A percentile compares a stretch with the other conserved stretches of the same genome.
Evolutionary conservation across 53 echinoderm and acorn worm species (phyloP).

Genomic region (Glandiceps talaboti): DNA sequence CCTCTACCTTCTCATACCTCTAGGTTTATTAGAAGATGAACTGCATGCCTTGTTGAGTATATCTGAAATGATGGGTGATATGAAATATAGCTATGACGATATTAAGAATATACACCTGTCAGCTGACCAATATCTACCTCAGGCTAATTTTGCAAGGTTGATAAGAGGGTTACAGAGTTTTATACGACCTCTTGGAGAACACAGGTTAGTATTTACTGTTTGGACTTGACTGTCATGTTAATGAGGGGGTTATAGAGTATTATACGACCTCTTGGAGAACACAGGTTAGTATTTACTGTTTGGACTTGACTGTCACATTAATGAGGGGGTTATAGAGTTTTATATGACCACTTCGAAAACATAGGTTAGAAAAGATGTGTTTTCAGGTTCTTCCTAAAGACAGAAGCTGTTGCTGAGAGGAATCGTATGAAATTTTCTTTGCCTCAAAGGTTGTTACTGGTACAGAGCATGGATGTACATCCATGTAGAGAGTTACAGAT

Average conservation of each 20-base stretch:
- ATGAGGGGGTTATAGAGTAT: slow-evolving; percentile 63
- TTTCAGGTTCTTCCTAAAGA: too few relatives aligned
- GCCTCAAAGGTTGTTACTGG: too few relatives aligned
- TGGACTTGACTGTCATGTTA: slow-evolving; percentile 25
- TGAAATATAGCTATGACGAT: slow-evolving; percentile 49
- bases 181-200: slow-evolving; percentile 58
- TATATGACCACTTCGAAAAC: slow-evolving; percentile 56
- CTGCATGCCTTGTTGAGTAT: slow-evolving; percentile 76
- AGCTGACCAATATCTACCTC: slow-evolving; percentile 51
- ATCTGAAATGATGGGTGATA: slow-evolving; percentile 25
- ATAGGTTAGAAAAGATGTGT: too few relatives aligned
- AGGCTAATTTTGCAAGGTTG: slow-evolving; percentile 57
- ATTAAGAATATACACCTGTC: slow-evolving; percentile 28
- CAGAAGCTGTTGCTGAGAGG: too few relatives aligned
- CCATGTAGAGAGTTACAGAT: too few relatives aligned
- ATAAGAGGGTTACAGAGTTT: slow-evolving; percentile 65
- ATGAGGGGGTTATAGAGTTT: slow-evolving; percentile 64
- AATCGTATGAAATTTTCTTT: too few relatives aligned
- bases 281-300: slow-evolving; percentile 40
- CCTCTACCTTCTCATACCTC: too few relatives aligned
- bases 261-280: slow-evolving; percentile 58
- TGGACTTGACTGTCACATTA: slow-evolving; percentile 24
- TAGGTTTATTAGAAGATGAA: slow-evolving; percentile 81
- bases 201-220: slow-evolving; percentile 40
- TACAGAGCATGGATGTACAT: too few relatives aligned